Conservation (phyloP, 1,140 invertebrate species). For the Anastrepha ludens region DNA sequence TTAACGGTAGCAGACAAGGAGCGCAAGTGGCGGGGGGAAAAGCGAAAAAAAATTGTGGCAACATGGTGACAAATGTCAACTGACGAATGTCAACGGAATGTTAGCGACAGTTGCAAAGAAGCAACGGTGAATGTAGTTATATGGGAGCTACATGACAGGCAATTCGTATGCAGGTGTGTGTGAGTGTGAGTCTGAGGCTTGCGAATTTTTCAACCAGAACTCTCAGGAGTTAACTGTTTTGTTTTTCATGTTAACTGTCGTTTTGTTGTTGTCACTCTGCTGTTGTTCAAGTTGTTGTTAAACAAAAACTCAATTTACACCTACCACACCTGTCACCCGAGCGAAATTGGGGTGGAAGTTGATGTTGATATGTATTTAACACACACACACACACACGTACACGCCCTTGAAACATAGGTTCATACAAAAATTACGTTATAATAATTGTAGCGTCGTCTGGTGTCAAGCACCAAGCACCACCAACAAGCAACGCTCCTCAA, state of each 20-base stretch:
- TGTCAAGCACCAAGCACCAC: not conserved
- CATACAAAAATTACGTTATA: not conserved
- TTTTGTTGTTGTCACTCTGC: not conserved
- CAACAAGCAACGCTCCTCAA: not conserved
- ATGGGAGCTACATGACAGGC: not conserved
- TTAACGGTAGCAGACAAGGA: not conserved
- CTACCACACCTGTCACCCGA: not conserved
- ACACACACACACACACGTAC: not conserved
- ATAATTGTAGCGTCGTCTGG: conserved; percentile 24
- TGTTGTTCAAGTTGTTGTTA: not conserved
- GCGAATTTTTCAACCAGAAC: not conserved
- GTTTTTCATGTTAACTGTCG: not conserved
- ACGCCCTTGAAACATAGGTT: too few relatives aligned
- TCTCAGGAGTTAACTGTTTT: not conserved
- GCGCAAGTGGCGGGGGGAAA: not conserved
- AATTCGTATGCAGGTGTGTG: not conserved
- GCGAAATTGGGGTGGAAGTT: not conserved
- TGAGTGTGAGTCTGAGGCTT: not conserved
- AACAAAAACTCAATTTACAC: conserved; percentile 49
- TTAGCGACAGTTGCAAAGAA: not conserved
- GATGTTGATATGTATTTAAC: not conserved
- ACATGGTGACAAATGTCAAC: conserved; percentile 27
- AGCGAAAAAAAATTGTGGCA: conserved; percentile 12
- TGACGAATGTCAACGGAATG: conserved; percentile 42
- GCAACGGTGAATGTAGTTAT: too few relatives aligned